Base-by-base conservation (phyloP, 2,113 vertebrate species). In the Equus przewalskii region DNA sequence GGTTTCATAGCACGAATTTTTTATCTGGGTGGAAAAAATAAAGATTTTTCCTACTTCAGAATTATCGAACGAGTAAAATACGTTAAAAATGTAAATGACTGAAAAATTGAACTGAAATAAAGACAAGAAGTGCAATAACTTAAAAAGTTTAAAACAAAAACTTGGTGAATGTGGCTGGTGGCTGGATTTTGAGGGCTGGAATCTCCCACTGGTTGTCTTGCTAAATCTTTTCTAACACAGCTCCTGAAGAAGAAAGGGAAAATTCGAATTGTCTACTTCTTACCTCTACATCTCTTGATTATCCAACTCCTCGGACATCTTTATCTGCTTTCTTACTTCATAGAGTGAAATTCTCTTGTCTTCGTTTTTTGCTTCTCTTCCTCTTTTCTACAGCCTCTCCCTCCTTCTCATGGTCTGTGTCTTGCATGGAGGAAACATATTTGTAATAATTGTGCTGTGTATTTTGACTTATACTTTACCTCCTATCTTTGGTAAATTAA, bases 1-100 rank as follows among this genome's bases (percentile, higher is more conserved):
- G 54, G 36, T 65, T 93, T 75, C 72, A 67, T 24, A 70, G 9
- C 28, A 51, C 33, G 58, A 14, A 26, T 89, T 94, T 87, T 67
- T 89, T 70, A 90, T 19, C 22, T 94, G 13, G 41, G 14, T 84
- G 64, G 54, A 87, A 86, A 96, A 70, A 51, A 49, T 10, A 60
- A 90, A 86, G 44, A 79, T 36, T 82, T 85, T 92, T 94, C n/a
- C 26, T 46, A 69, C 22, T 72, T 92, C n/a, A 58, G 30, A 92
- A 86, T 84, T 64, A 85, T 69, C 24, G 62, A 76, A 84, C 33
- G 88, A 81, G 7, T 60, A 49, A 64, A 79, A 81, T 65, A 73
- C 8, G 8, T 58, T 65, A 79, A 30, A 79, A 65, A 73, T 60
- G 10, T 44, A 89, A 76, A 73, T 82, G 18, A 58, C 30, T 49